A percentile compares a stretch with the other conserved stretches of the same genome.
Conservation (phyloP, 2,113 vertebrate genomes). For the Aramus guarauna region DNA sequence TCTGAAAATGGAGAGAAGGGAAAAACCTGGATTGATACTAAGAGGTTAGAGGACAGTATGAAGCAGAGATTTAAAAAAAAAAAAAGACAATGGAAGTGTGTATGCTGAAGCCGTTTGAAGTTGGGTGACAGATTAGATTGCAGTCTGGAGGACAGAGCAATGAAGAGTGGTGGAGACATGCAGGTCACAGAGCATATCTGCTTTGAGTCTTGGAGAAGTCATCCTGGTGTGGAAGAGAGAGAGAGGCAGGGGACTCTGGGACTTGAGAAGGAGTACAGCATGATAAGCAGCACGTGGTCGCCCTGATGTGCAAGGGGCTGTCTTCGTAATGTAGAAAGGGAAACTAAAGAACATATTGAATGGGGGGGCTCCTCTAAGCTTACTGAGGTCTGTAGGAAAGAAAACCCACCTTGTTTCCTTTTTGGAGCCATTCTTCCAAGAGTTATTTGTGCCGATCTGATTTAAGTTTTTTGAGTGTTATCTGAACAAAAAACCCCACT, state of each 20-base stretch:
- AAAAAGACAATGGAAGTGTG: neutral
- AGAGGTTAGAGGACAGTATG: neutral
- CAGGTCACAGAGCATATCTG: fast-evolving
- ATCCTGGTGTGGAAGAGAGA: neutral
- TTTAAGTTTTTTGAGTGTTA: neutral
- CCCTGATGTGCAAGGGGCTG: fast-evolving
- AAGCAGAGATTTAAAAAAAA: neutral
- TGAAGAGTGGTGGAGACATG: neutral
- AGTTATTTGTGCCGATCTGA: neutral
- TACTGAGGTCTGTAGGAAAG: neutral
- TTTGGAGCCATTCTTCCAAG: neutral
- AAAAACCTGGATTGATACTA: neutral
- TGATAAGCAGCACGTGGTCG: neutral
- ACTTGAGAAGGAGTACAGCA: neutral
- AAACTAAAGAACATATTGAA: neutral
- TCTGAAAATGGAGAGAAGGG: neutral
- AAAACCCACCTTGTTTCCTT: neutral
- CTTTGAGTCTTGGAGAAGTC: neutral
- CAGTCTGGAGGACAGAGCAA: neutral
- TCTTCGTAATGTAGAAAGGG: fast-evolving
- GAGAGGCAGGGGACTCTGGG: too few species aligned
- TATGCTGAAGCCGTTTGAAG: neutral
- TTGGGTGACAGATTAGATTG: neutral
- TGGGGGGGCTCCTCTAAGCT: neutral
- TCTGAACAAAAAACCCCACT: neutral